Evolutionary conservation across 2,888 invertebrate species (phyloP).

Genomic region (Mamestra brassicae): DNA sequence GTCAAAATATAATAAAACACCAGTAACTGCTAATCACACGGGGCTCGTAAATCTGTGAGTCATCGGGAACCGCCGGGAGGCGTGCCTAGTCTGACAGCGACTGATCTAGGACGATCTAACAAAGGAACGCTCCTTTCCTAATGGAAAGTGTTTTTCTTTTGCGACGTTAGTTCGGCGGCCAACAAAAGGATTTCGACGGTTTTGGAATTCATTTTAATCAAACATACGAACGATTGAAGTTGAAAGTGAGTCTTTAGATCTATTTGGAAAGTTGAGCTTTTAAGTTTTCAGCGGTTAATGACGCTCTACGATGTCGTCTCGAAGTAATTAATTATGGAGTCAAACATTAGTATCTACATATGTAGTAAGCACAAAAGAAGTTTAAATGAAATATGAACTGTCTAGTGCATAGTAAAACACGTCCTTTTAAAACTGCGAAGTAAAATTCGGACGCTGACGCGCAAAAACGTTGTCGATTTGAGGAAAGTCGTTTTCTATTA

Average conservation of each 20-base stretch:
- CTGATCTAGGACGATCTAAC: constrained; percentile 53
- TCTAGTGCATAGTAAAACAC: constrained; percentile 2
- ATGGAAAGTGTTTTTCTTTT: constrained; percentile 52
- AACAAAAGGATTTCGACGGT: constrained; percentile 53
- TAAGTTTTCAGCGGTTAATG: not conserved
- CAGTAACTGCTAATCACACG: constrained; percentile 42
- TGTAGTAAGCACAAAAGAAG: not conserved
- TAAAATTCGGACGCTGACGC: constrained; percentile 42
- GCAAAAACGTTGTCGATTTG: constrained; percentile 30
- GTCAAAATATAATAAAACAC: constrained; percentile 56
- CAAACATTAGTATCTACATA: not conserved
- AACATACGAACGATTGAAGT: not conserved
- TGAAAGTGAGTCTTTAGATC: not conserved
- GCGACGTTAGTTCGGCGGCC: constrained; percentile 36
- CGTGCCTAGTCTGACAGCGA: constrained; percentile 36
- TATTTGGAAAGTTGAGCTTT: constrained; percentile 6
- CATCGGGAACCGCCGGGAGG: constrained; percentile 44
- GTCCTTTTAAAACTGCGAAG: constrained; percentile 17
- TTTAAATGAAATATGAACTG: not conserved
- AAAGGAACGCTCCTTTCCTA: constrained; percentile 53
- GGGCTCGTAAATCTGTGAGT: constrained; percentile 54
- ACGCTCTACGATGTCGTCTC: not conserved
- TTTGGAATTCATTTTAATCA: not conserved
- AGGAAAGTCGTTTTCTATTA: constrained; percentile 13
- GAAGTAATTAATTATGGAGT: not conserved